Base-by-base conservation (phyloP, 2,113 vertebrate genomes). In the Thermophis baileyi region DNA sequence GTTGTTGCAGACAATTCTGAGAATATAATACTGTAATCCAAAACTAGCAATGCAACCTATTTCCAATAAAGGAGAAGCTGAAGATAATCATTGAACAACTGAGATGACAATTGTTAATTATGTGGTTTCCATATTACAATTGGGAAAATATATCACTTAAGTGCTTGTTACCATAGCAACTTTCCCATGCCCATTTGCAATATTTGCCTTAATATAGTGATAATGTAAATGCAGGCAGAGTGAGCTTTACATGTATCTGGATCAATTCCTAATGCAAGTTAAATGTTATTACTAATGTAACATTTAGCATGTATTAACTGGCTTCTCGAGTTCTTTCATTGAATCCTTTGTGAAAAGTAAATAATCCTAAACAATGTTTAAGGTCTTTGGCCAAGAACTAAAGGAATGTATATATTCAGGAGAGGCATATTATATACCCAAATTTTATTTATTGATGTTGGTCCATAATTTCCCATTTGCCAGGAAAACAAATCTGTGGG, bases 11-110 rank as follows among this genome's bases (percentile, higher is more conserved):
- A 89, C 24, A 86, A 53, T 51, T 57, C 44, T 6, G 27, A 53
- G 0, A 18, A 20, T 53, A 44, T 4, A 0, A 0, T 0, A 69
- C 16, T 63, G 46, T 30, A 25, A 90, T 20, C 40, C 22, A 11
- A 0, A 5, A 1, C 0, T 16, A 18, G n/a, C 35, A 89, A 86
- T 25, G 2, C 25, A 87, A 20, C 25, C 50, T 3, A 1, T 2
- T 30, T 2, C 24, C 20, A 81, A 92, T 24, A 25, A 22, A 4
- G 50, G 4, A 90, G 90, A 24, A 0, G 1, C 1, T 53, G 87
- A 51, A 87, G 91, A 11, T 4, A 85, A 9, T 35, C 4, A 3
- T 14, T 47, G 14, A 1, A 86, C 12, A 0, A 0, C 9, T 94
- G 30, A 91, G 85, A 18, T 90, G 18, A 8, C 12, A 60, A 4